These are phyloP conservation scores for Steinernema feltiae DNA, from an alignment of 1,140 invertebrate genomes.

Conservation along the genomic window DNA sequence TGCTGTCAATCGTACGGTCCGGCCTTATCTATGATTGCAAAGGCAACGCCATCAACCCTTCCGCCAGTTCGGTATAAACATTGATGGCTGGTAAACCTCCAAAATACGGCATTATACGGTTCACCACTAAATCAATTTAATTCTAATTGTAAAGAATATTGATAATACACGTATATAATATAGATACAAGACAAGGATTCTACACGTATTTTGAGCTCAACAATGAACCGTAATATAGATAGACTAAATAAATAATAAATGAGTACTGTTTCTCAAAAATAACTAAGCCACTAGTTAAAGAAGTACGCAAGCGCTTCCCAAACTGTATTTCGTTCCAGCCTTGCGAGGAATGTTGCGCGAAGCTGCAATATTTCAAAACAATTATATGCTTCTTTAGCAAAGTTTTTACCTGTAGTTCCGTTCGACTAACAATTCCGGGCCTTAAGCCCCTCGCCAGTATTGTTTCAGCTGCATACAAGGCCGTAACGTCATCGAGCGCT, in stretches of 20 bases:
- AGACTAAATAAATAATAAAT: too few relatives aligned
- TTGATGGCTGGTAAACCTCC: conserved; percentile 4
- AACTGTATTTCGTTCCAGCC: conserved; percentile 25
- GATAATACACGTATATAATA: conserved; percentile 4
- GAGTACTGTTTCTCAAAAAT: too few relatives aligned
- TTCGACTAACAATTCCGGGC: conserved; percentile 24
- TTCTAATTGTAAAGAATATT: background rate
- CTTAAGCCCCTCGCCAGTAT: conserved; percentile 27
- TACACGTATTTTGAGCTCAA: background rate
- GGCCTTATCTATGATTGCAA: background rate
- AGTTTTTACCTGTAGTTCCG: conserved; percentile 36
- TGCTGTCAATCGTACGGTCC: background rate
- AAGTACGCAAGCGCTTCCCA: conserved; percentile 35
- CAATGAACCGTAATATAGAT: background rate
- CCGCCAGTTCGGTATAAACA: background rate
- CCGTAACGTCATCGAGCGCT: conserved; percentile 27
- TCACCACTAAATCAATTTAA: background rate
- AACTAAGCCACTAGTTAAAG: conserved; percentile 28
- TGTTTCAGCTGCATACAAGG: conserved; percentile 42
- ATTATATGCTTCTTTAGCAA: background rate
- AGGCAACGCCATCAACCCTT: background rate
- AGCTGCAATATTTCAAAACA: conserved; percentile 32
- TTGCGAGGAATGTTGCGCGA: conserved; percentile 42
- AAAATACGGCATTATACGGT: background rate
- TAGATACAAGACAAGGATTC: conserved; percentile 6